Percentiles rank a stretch among this genome's conserved stretches.
These are phyloP conservation scores for Drosophila cyrtoloma DNA, from an alignment of 2,888 invertebrate species.

Conservation along the genomic window DNA sequence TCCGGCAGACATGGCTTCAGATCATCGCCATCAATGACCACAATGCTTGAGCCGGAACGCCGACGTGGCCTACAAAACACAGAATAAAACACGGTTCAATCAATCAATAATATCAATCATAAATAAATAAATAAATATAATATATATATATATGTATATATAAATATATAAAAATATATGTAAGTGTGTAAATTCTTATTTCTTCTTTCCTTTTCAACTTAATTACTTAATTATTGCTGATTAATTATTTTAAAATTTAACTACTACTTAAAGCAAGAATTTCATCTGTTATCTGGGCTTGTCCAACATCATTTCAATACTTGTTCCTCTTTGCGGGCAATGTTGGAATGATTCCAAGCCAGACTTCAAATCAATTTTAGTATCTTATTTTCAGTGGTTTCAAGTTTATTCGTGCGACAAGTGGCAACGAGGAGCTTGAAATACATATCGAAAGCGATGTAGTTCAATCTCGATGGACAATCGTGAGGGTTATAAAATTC, in stretches of 20 bases:
- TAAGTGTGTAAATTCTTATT: neutral
- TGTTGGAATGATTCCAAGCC: neutral
- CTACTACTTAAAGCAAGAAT: neutral
- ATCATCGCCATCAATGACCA: slow-evolving; percentile 91
- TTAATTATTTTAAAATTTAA: neutral
- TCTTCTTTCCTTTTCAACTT: neutral
- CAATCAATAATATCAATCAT: neutral
- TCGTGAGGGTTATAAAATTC: neutral
- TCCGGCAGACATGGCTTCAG: slow-evolving; percentile 87
- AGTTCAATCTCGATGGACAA: neutral
- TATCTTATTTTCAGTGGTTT: neutral
- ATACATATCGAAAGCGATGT: neutral
- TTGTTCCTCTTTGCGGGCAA: neutral
- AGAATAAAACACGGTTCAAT: neutral
- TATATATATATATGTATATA: neutral
- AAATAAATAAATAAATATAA: neutral
- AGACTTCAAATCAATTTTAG: neutral
- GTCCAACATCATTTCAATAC: neutral
- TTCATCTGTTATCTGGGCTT: too few relatives aligned
- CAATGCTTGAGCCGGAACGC: slow-evolving; percentile 92
- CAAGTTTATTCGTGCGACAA: neutral
- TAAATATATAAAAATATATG: neutral
- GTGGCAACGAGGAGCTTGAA: neutral
- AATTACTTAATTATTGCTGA: neutral
- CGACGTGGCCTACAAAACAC: slow-evolving; percentile 89